Conservation (phyloP, 2,113 vertebrate genomes). For the Vulpes ferrilata region DNA sequence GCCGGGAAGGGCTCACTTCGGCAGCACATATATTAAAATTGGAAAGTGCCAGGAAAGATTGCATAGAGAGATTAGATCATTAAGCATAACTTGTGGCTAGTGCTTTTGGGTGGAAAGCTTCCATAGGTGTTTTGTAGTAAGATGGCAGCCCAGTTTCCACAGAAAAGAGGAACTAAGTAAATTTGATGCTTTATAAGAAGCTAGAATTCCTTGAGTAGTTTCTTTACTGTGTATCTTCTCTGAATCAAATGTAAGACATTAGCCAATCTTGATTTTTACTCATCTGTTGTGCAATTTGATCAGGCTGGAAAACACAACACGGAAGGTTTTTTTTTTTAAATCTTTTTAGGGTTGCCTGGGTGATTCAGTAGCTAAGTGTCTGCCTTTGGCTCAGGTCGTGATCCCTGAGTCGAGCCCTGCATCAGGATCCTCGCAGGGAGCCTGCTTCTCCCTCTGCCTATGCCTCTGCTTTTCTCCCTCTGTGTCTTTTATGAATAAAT, state of each 20-base stretch:
- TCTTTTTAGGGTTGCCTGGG: too few relatives aligned
- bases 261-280: not conserved
- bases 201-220: not conserved
- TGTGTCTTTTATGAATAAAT: too few relatives aligned
- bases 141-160: not conserved
- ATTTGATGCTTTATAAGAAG: not conserved
- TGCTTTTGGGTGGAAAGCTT: not conserved
- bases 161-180: not conserved
- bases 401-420: too few relatives aligned
- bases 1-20: not conserved
- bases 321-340: not conserved
- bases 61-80: not conserved
- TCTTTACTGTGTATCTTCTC: slow-evolving; percentile 9
- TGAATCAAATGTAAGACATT: not conserved
- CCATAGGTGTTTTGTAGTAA: not conserved
- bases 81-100: not conserved
- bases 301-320: not conserved
- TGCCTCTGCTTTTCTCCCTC: too few relatives aligned
- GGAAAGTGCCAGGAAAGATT: not conserved
- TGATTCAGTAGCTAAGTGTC: too few relatives aligned
- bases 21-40: too few relatives aligned
- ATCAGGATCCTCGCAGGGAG: too few relatives aligned
- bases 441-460: too few relatives aligned
- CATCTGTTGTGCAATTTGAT: not conserved
- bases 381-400: too few relatives aligned